phyloP scores from a whole-genome alignment of 2,888 invertebrate species.

The Morpho deidamia region DNA sequence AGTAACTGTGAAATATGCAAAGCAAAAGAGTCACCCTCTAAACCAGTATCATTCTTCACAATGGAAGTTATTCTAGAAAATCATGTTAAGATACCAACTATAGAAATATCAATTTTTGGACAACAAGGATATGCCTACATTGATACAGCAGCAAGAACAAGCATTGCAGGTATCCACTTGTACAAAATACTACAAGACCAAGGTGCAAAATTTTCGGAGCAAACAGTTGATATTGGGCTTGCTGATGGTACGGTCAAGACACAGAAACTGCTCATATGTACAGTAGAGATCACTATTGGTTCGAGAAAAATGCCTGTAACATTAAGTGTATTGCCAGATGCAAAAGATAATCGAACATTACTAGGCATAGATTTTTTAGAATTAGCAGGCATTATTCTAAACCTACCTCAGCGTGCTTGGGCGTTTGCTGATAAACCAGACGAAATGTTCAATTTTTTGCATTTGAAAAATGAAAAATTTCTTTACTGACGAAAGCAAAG shows the following conservation, averaged over 20 bases:
- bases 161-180: too few relatives aligned
- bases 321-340: too few relatives aligned
- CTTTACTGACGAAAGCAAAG: background rate
- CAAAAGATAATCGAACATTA: background rate
- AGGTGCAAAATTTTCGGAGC: too few relatives aligned
- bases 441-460: background rate
- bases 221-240: too few relatives aligned
- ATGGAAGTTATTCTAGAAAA: background rate
- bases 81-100: background rate
- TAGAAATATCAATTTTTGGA: too few relatives aligned
- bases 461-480: background rate
- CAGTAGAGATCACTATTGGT: too few relatives aligned
- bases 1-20: conserved; percentile 3
- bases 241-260: too few relatives aligned
- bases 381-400: background rate
- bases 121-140: too few relatives aligned
- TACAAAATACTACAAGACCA: too few relatives aligned
- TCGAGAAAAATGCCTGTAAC: too few relatives aligned
- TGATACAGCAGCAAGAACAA: too few relatives aligned
- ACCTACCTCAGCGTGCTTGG: background rate
- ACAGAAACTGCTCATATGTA: too few relatives aligned
- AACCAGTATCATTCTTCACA: conserved; percentile 1
- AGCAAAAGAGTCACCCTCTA: background rate
- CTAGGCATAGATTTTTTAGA: background rate
- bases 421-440: background rate